Evolutionary conservation across 2,797 vertebrate genomes (phyloP), one percentile per base, ranked within the genome.

Genomic region (Fratercula arctica): DNA sequence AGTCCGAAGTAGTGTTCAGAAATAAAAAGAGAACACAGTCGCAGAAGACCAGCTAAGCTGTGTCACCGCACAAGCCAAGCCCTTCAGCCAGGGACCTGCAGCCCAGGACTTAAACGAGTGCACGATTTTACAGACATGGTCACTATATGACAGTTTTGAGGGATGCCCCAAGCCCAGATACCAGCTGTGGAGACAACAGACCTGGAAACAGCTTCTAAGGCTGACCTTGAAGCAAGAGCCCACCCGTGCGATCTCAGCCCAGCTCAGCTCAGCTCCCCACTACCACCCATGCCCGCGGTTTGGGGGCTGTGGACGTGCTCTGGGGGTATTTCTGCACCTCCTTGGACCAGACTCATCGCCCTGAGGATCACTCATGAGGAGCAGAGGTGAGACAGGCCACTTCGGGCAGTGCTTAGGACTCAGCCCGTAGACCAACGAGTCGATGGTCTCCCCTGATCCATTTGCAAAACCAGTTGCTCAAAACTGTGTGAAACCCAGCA

Each of bases 211-310:
- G 16, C 46, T 70, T 39, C 51, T 3, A 3, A 75, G 18, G 26
- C 16, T 33, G 29, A 3, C 16, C 33, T 20, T 13, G 53, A 64
- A 75, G 51, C 10, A 29, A 24, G 8, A 43, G 11, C 16, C 16
- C 21, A 13, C 0, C 0, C 0, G 0, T 3, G 19, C 14, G 33
- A 79, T 35, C 61, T 45, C 45, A 19, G 45, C 45, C 19, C 45
- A 45, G 45, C 45, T 45, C 45, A 45, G 76, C 67, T 53, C 50
- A 64, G 45, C 43, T 7, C 50, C 28, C 8, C 21, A 0, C 3
- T 4, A 29, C 10, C n/a, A 50, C 3, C 2, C 0, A 0, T 3
- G 60, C 37, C 68, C 0, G 0, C 13, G 3, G 23, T 53, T 33
- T n/a, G 50, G 73, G 26, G 0, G 3, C n/a, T 3, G 19, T 17